These are phyloP conservation scores for Tolmerus cingulatus DNA, from an alignment of 2,888 invertebrate species.

Conservation along the genomic window DNA sequence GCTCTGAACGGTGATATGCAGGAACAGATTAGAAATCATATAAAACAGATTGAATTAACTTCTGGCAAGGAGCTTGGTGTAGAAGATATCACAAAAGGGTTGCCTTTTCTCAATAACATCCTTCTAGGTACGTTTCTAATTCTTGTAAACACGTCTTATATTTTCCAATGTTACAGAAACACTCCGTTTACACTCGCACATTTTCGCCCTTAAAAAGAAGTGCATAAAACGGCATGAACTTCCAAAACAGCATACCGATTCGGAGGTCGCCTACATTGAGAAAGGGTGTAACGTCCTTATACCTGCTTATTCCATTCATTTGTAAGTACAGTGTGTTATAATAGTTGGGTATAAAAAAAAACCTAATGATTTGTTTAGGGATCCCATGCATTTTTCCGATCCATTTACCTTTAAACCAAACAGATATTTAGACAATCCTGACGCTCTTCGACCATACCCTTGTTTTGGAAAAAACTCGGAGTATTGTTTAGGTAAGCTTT, in stretches of 20 bases:
- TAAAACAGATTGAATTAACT: slow-evolving; percentile 27
- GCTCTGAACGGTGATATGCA: slow-evolving; percentile 46
- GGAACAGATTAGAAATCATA: slow-evolving; percentile 38
- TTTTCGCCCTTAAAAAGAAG: slow-evolving; percentile 41
- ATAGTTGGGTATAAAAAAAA: neutral
- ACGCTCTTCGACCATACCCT: slow-evolving; percentile 37
- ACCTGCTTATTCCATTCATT: slow-evolving; percentile 47
- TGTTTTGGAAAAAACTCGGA: slow-evolving; percentile 46
- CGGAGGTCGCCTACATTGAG: slow-evolving; percentile 31
- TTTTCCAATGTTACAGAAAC: slow-evolving; percentile 36
- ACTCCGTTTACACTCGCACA: slow-evolving; percentile 44
- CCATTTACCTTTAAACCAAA: slow-evolving; percentile 46
- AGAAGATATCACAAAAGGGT: slow-evolving; percentile 30
- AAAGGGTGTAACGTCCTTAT: slow-evolving; percentile 42
- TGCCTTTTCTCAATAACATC: slow-evolving; percentile 34
- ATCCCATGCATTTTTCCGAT: slow-evolving; percentile 41
- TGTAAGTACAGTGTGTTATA: slow-evolving; percentile 39
- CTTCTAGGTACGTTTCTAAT: slow-evolving; percentile 32
- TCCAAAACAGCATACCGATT: slow-evolving; percentile 43
- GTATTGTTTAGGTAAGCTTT: slow-evolving; percentile 44
- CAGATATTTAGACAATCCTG: slow-evolving; percentile 35
- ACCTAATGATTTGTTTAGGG: slow-evolving; percentile 30
- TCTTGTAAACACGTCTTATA: neutral
- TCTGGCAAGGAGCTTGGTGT: slow-evolving; percentile 35
- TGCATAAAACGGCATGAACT: slow-evolving; percentile 41